Evolutionary conservation across 1,140 invertebrate genomes (phyloP), one percentile per base, ranked within the genome.

Genomic region (Sycobia sp.): DNA sequence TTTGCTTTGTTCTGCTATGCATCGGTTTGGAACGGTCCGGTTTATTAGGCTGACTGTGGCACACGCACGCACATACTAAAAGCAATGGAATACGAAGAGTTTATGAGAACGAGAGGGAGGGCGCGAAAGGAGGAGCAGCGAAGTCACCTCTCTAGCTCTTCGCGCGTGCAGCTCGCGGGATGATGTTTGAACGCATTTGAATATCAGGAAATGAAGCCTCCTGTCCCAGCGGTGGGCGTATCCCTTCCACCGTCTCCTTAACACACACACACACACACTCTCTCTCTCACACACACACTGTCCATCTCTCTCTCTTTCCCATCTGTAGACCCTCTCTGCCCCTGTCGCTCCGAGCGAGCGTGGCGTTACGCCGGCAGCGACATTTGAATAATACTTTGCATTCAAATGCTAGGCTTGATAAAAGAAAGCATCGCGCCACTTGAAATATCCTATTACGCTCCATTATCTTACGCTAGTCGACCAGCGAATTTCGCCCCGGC

Each of bases 381-480:
- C 59, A 77, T 79, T 79, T 79, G 76, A 79, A 79, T 78, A 78
- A 78, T 79, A 77, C 77, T 79, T 78, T 76, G 76, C 76, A 79
- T 79, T 78, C 75, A 79, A 79, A 79, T 77, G 74, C 70, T 62
- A 61, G 43, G 63, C 32, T 58, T 71, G 74, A 79, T 79, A 76
- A 79, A 77, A 78, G 73, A 78, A 77, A 76, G 70, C 70, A 70
- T 67, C 66, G 67, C 34, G 63, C 71, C 71, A 75, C 73, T 78
- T 74, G 73, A 76, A 77, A 76, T 74, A 78, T 77, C 73, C 73
- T 72, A 78, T 79, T 79, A 78, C 73, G 70, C 49, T 66, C 72
- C 71, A 77, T 79, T 75, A 78, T 79, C 73, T 68, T 36, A 50
- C 53, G 32, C 23, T 54, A 46, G 25, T 44, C 46, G 29, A 61